Conservation (phyloP, 2,797 vertebrate genomes). For the Lithobates sylvaticus region DNA sequence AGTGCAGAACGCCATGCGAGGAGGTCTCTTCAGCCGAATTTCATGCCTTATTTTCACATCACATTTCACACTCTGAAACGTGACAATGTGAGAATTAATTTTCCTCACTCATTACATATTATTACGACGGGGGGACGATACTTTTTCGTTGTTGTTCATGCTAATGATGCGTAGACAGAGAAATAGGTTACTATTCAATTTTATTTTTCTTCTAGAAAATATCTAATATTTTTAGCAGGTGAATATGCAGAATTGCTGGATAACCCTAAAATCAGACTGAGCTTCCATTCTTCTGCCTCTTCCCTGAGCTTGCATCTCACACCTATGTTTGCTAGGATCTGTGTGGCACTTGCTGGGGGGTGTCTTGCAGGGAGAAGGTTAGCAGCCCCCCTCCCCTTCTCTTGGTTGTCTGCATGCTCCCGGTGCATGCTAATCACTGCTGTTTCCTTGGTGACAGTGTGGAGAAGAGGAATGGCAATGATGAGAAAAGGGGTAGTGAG, state of each 20-base stretch:
- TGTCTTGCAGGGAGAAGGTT: constrained; percentile 38
- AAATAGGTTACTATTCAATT: not conserved
- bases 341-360: constrained; percentile 25
- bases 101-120: not conserved
- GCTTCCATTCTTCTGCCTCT: not conserved
- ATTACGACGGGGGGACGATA: not conserved
- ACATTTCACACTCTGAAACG: constrained; percentile 24
- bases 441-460: constrained; percentile 59
- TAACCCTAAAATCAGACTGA: not conserved
- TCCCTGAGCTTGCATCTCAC: constrained; percentile 7
- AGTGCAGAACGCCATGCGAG: not conserved
- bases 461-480: constrained; percentile 30
- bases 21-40: not conserved
- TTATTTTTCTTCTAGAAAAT: not conserved
- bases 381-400: constrained; percentile 20
- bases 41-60: constrained; percentile 40
- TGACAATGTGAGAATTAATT: constrained; percentile 52
- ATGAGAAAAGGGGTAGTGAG: constrained; percentile 50
- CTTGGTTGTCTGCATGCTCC: constrained; percentile 48
- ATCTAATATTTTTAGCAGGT: not conserved
- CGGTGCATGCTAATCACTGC: constrained; percentile 59
- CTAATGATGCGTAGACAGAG: not conserved
- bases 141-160: not conserved
- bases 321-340: constrained; percentile 14
- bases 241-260: not conserved